phyloP scores from a whole-genome alignment of 2,888 invertebrate species.

The Dioctria linearis region DNA sequence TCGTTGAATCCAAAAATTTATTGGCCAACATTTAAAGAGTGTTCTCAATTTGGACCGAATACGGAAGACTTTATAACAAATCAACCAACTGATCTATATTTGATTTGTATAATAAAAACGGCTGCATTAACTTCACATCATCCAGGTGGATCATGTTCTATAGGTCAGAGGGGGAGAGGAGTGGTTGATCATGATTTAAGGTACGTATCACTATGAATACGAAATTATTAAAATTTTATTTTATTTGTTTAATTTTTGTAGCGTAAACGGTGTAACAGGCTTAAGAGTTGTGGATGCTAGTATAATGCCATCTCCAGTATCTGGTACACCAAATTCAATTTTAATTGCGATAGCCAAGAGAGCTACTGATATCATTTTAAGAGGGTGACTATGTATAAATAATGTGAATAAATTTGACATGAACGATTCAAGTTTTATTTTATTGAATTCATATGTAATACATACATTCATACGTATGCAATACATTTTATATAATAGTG shows the following conservation, averaged over 20 bases:
- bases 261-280: slow-evolving; percentile 77
- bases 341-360: slow-evolving; percentile 78
- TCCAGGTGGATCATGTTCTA: slow-evolving; percentile 84
- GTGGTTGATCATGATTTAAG: slow-evolving; percentile 80
- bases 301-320: slow-evolving; percentile 82
- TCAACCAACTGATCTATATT: slow-evolving; percentile 72
- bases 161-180: slow-evolving; percentile 73
- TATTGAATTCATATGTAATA: too few species aligned
- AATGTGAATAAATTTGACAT: too few species aligned
- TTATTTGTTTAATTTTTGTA: slow-evolving; percentile 63
- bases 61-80: slow-evolving; percentile 69
- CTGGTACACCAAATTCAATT: slow-evolving; percentile 82
- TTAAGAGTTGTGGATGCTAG: slow-evolving; percentile 87
- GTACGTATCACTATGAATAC: slow-evolving; percentile 67
- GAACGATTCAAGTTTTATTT: too few species aligned
- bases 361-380: slow-evolving; percentile 75
- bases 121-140: slow-evolving; percentile 83
- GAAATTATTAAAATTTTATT: neutral
- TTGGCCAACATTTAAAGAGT: slow-evolving; percentile 77
- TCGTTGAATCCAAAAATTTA: slow-evolving; percentile 77
- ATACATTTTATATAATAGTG: too few species aligned
- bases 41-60: slow-evolving; percentile 72
- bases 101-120: slow-evolving; percentile 78
- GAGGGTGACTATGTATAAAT: neutral
- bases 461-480: too few species aligned